Evolutionary conservation across 1,140 invertebrate genomes (phyloP).

Genomic region (Drosophila sturtevanti): DNA sequence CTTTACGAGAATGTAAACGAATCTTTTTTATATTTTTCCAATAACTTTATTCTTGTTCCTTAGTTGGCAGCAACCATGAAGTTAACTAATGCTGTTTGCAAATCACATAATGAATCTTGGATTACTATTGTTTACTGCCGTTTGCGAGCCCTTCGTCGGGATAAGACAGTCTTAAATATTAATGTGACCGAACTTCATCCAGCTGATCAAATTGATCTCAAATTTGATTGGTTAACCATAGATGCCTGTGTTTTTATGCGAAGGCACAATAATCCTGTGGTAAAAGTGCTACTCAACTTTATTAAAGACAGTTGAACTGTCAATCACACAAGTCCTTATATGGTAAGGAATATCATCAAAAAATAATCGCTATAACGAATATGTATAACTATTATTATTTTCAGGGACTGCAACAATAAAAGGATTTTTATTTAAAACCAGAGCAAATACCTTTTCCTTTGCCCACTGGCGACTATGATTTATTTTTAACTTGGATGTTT

Average conservation of each 20-base stretch:
- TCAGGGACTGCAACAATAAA: too few species aligned
- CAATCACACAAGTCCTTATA: constrained; percentile 39
- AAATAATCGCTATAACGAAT: too few species aligned
- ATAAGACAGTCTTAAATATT: constrained; percentile 14
- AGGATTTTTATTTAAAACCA: background rate
- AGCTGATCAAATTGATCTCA: background rate
- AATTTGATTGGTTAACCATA: constrained; percentile 4
- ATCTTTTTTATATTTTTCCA: too few species aligned
- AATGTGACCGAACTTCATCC: background rate
- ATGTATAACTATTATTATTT: background rate
- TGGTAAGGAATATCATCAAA: constrained; percentile 12
- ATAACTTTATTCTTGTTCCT: background rate
- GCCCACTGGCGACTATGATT: constrained; percentile 6
- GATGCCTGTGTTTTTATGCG: constrained; percentile 30
- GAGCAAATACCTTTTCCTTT: background rate
- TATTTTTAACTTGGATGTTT: constrained; percentile 9
- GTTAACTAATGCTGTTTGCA: constrained; percentile 37
- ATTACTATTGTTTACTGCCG: constrained; percentile 14
- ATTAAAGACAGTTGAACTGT: constrained; percentile 14
- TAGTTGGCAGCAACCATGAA: constrained; percentile 12
- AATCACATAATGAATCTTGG: constrained; percentile 18
- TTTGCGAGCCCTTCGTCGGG: constrained; percentile 18
- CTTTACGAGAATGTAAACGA: too few species aligned
- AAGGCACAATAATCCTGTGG: background rate
- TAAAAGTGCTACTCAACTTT: constrained; percentile 9